Base-by-base conservation (phyloP, 2,888 invertebrate species). In the Lycaena phlaeas region DNA sequence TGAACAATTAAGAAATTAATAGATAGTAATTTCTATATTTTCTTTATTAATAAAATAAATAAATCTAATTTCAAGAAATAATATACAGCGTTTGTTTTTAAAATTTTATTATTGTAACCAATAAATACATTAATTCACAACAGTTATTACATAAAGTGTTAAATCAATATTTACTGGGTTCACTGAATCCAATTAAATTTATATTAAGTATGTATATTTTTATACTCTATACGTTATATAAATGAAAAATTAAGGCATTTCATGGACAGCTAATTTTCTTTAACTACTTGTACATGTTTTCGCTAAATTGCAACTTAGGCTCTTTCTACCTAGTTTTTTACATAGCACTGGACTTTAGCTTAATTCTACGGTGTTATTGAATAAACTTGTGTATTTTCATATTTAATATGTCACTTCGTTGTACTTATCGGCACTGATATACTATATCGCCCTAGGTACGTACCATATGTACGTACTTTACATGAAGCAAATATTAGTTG, bases 41-140 rank as follows among this genome's bases (percentile, higher is more conserved):
- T n/a, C n/a, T n/a, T n/a, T n/a, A n/a, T n/a, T n/a, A n/a, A n/a
- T n/a, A n/a, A n/a, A n/a, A n/a, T n/a, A n/a, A n/a, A n/a, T n/a
- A n/a, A n/a, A n/a, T n/a, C n/a, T n/a, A n/a, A n/a, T n/a, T n/a
- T n/a, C n/a, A n/a, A n/a, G n/a, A 4, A 27, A n/a, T 2, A 22
- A 36, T 14, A 28, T 28, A 40, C 27, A 22, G 9, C 27, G 42
- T 45, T 51, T 54, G 61, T 66, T 66, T 68, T 71, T 64, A 64
- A 68, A 68, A 64, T 68, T 75, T 69, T 76, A 75, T 71, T 76
- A 69, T 38, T 69, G 11, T 48, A 77, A 68, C 65, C 77, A 84
- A 84, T 84, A 85, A 85, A 85, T 84, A 85, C 77, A 82, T 77
- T 31, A 31, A 22, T 77, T 72, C 73, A 76, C 76, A 81, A 78